Percentiles rank a stretch among this genome's conserved stretches.
These are phyloP conservation scores for Boleophthalmus pectinirostris DNA, from an alignment of 2,113 vertebrate species.

Conservation along the genomic window DNA sequence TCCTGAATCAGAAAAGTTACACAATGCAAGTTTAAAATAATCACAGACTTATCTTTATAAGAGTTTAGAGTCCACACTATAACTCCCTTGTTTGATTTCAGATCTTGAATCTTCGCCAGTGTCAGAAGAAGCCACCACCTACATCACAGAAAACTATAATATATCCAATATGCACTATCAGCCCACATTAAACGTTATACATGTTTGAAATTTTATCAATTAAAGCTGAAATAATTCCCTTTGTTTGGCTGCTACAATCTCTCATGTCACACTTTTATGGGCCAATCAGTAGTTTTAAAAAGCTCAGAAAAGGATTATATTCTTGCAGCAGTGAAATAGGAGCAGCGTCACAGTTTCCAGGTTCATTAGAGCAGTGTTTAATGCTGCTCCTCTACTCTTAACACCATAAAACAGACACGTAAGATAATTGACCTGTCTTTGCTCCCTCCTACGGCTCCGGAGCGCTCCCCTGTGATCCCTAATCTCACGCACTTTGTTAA, in stretches of 20 bases:
- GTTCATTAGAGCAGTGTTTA: conserved; percentile 8
- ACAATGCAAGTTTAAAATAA: too few relatives aligned
- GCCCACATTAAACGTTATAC: not conserved
- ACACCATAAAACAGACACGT: conserved; percentile 8
- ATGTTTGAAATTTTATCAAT: not conserved
- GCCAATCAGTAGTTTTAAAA: conserved; percentile 11
- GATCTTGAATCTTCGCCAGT: too few relatives aligned
- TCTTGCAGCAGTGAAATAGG: conserved; percentile 10
- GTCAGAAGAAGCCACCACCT: not conserved
- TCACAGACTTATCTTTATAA: too few relatives aligned
- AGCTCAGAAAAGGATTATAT: conserved; percentile 22
- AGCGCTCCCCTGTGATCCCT: conserved; percentile 39
- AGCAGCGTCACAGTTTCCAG: conserved; percentile 22
- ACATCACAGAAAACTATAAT: not conserved
- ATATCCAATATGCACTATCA: not conserved
- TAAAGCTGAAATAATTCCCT: conserved; percentile 13
- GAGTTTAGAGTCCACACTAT: too few relatives aligned
- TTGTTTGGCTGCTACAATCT: conserved; percentile 21
- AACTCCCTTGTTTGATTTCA: too few relatives aligned
- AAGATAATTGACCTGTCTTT: conserved; percentile 26
- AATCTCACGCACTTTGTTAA: conserved; percentile 76
- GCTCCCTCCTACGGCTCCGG: conserved; percentile 12
- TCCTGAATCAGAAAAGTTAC: too few relatives aligned
- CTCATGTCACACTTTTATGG: conserved; percentile 29
- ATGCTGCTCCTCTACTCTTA: not conserved